phyloP scores from a whole-genome alignment of 2,888 invertebrate species.

The Acanthococcus lagerstroemiae region DNA sequence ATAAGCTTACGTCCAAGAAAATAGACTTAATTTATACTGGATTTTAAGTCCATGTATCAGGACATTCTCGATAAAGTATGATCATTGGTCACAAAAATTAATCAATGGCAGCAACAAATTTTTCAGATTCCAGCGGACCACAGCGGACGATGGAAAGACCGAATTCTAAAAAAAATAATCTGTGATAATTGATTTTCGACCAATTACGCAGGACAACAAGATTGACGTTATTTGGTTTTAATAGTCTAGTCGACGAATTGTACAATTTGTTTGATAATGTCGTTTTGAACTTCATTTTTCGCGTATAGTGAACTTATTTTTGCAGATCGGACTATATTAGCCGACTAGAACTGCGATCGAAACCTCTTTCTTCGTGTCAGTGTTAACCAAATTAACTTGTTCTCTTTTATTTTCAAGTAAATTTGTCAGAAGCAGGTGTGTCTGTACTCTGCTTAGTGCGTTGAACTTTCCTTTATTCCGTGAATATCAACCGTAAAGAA shows the following conservation, averaged over 20 bases:
- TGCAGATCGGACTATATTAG: neutral
- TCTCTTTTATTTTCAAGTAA: neutral
- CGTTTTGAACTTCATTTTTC: slow-evolving; percentile 10
- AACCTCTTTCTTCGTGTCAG: neutral
- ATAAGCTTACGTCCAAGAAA: no score
- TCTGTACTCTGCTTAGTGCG: slow-evolving; percentile 1
- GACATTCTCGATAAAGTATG: no score
- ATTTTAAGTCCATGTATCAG: no score
- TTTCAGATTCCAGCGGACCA: no score
- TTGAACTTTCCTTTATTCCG: slow-evolving; percentile 1
- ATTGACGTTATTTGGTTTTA: slow-evolving; percentile 18
- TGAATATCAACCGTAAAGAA: slow-evolving; percentile 3
- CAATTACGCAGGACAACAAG: slow-evolving; percentile 32
- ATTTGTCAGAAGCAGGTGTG: slow-evolving; percentile 20
- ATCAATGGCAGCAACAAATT: no score
- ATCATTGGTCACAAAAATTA: no score
- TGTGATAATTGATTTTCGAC: slow-evolving; percentile 14
- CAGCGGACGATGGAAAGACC: no score
- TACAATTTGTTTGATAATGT: slow-evolving; percentile 17
- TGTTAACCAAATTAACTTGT: neutral
- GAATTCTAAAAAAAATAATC: slow-evolving; percentile 4
- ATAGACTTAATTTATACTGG: no score
- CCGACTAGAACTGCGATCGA: neutral
- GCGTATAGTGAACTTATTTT: slow-evolving; percentile 5
- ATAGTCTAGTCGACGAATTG: neutral